Percentiles rank a stretch among this genome's conserved stretches.
These are phyloP conservation scores for Coptodon bakossiorum DNA, from an alignment of 2,113 vertebrate genomes.

Conservation along the genomic window DNA sequence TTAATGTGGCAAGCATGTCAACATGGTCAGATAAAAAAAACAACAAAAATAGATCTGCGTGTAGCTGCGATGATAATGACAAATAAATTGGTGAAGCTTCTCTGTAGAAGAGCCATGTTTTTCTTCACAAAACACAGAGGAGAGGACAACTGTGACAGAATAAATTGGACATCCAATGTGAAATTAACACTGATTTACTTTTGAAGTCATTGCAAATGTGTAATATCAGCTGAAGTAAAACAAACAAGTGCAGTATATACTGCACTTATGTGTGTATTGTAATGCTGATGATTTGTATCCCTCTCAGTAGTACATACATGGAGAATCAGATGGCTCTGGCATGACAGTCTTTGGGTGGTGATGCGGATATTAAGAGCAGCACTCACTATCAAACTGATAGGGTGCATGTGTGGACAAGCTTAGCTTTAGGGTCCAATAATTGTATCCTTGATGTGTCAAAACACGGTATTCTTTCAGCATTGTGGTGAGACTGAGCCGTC, in stretches of 20 bases:
- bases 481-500: slow-evolving; percentile 33
- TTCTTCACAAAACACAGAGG: slow-evolving; percentile 47
- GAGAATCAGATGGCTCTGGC: neutral
- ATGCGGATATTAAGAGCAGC: slow-evolving; percentile 19
- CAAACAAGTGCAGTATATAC: neutral
- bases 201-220: slow-evolving; percentile 47
- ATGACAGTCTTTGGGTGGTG: neutral
- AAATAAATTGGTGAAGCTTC: slow-evolving; percentile 42
- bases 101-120: slow-evolving; percentile 16
- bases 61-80: slow-evolving; percentile 41
- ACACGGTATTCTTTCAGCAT: slow-evolving; percentile 42
- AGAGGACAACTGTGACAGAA: slow-evolving; percentile 29
- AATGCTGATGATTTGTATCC: slow-evolving; percentile 3
- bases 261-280: neutral
- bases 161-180: slow-evolving; percentile 54
- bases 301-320: neutral
- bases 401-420: slow-evolving; percentile 91
- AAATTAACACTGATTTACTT: slow-evolving; percentile 56
- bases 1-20: slow-evolving; percentile 30
- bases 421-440: slow-evolving; percentile 83
- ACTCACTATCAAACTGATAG: slow-evolving; percentile 72
- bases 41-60: slow-evolving; percentile 40
- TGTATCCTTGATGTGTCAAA: slow-evolving; percentile 93
- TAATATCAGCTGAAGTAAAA: slow-evolving; percentile 37
- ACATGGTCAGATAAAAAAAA: slow-evolving; percentile 44